Evolutionary conservation across 2,113 vertebrate species (phyloP), one percentile per base, ranked within the genome.

Genomic region (Melanerpes formicivorus): DNA sequence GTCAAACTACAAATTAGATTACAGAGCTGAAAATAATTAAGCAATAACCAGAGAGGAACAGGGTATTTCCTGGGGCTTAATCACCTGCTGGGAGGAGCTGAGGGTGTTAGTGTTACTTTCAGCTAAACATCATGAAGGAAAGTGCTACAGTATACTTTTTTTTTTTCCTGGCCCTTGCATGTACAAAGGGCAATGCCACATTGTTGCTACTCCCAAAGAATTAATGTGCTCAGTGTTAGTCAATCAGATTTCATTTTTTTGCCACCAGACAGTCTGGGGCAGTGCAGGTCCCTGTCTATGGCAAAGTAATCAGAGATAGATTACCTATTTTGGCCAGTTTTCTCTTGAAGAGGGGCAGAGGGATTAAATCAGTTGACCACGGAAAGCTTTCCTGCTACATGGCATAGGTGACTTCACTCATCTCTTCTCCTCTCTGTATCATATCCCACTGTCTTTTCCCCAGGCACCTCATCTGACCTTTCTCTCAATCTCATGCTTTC

Each of bases 21-120:
- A 93, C 76, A 95, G 91, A 91, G 87, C 82, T 95, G 96, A 95
- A 96, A 96, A 95, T 95, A 95, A 95, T 95, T 95, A 95, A 93
- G 90, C 82, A 93, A 63, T 95, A 95, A 96, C 0, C 23, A 88
- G 5, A 86, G 90, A 93, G 76, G 80, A 91, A 84, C 82, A 46
- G 50, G 50, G 79, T 75, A 88, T 93, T 96, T 96, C 90, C 91
- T 88, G 91, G 85, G 85, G 82, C 93, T 96, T 93, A 93, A 90
- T 95, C 90, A 93, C 93, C 95, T 90, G 58, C 50, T 91, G 80
- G 95, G 91, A 91, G 95, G 93, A 93, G 89, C 48, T 46, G 89
- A 91, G 69, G 79, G 70, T 88, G 73, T 92, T 90, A 90, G 90
- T 71, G 87, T 46, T 90, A 80, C 87, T 93, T 93, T 87, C 87